Percentiles rank a stretch among this genome's conserved stretches.
Evolutionary conservation across 2,888 invertebrate species (phyloP).

Genomic region (Acronicta aceris): DNA sequence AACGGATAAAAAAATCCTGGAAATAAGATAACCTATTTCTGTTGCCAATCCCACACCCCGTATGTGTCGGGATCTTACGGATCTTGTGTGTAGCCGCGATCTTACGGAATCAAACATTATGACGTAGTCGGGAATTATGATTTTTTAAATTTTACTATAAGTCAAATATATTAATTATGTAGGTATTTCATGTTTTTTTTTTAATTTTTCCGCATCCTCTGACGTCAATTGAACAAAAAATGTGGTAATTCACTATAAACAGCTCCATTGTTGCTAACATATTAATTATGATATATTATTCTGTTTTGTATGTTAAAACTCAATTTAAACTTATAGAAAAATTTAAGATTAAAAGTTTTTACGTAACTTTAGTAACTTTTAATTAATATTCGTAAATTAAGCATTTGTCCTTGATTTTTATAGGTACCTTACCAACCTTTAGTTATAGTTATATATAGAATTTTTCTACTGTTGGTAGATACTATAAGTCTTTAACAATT

Average conservation of each 20-base stretch:
- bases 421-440: no score
- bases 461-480: no score
- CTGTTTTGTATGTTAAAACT: neutral
- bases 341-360: neutral
- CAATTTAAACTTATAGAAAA: neutral
- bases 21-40: no score
- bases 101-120: no score
- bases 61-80: no score
- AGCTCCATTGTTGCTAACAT: conserved; percentile 29
- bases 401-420: no score
- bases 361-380: neutral
- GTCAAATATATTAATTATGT: neutral
- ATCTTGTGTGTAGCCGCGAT: no score
- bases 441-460: no score
- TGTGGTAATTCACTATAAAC: conserved; percentile 33
- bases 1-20: no score
- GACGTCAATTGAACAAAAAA: conserved; percentile 49
- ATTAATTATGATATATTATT: conserved; percentile 10
- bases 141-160: neutral
- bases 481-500: no score
- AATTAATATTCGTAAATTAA: neutral
- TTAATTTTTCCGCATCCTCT: conserved; percentile 26
- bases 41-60: no score
- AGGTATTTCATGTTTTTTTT: neutral
- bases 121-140: no score